Percentiles rank a stretch among this genome's conserved stretches.
Conservation (phyloP, 2,888 invertebrate genomes). For the Boloria euphrosyne region DNA sequence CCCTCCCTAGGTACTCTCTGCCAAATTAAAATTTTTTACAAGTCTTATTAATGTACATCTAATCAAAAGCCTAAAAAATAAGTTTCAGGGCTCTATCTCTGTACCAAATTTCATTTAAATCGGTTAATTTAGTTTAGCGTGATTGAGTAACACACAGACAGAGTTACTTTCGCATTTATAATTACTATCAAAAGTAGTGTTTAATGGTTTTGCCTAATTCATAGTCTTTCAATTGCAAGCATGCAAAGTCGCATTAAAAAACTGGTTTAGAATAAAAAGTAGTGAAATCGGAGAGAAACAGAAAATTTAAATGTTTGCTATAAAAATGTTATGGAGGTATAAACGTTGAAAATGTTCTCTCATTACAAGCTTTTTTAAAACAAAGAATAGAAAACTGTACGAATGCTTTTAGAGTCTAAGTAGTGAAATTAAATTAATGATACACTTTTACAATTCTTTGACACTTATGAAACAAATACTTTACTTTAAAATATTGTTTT, state of each 20-base stretch:
- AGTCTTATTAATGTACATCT: too few relatives aligned
- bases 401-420: background rate
- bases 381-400: background rate
- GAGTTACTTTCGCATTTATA: too few relatives aligned
- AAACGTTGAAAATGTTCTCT: background rate
- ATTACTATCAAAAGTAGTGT: too few relatives aligned
- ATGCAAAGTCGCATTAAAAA: background rate
- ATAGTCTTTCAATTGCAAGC: background rate
- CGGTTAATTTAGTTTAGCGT: too few relatives aligned
- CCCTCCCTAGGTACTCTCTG: too few relatives aligned
- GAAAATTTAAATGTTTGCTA: constrained; percentile 1
- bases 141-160: too few relatives aligned
- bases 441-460: background rate
- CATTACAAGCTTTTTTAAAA: constrained; percentile 1
- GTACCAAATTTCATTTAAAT: too few relatives aligned
- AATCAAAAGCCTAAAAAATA: too few relatives aligned
- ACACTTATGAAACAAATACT: too few relatives aligned
- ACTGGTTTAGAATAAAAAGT: background rate
- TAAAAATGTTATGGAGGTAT: background rate
- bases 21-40: too few relatives aligned
- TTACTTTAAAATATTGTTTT: too few relatives aligned
- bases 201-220: background rate
- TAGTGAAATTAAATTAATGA: constrained; percentile 10
- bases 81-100: too few relatives aligned
- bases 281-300: constrained; percentile 1